Evolutionary conservation across 2,113 vertebrate species (phyloP), one percentile per base, ranked within the genome.

Genomic region (Burhinus oedicnemus): DNA sequence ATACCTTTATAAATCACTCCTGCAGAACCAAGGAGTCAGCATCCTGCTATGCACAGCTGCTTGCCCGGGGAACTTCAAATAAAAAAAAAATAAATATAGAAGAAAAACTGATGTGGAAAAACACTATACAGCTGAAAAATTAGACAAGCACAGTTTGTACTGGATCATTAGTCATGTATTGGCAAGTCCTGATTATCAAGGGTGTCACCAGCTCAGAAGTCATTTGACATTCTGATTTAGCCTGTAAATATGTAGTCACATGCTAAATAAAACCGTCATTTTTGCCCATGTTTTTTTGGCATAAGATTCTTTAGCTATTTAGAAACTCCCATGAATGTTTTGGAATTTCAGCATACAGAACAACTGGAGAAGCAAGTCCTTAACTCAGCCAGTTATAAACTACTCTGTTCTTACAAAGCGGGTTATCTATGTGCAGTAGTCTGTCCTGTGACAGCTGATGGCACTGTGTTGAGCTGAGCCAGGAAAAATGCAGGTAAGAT

Each of bases 1-100:
- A 85, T 40, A 87, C 44, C 40, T 96, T 94, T 95, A 97, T 97
- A 95, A 96, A 97, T 97, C 96, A 90, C 38, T 87, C 23, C 54
- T 44, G 42, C 65, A 92, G 51, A 89, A 81, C 23, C 4, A 15
- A 94, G 49, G 26, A 72, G 83, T 95, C 89, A 95, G 87, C 51
- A 77, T 93, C 90, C 92, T 90, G 69, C 84, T 95, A 95, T 80
- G 83, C 72, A 91, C 94, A 96, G 94, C 95, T 96, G 90, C 58
- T 89, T 92, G 89, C 70, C 40, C 77, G 76, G 71, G 91, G 51
- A 96, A 77, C 49, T 90, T 96, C 25, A 92, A 92, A 91, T 70
- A 60, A 34, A 45, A 54, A 71, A 89, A 68, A 82, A 32, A 80
- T 19, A 44, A 15, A 25, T 9, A 54, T 5, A 47, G 1, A 34